phyloP scores from a whole-genome alignment of 2,888 invertebrate genomes.

The Tridacna crocea region DNA sequence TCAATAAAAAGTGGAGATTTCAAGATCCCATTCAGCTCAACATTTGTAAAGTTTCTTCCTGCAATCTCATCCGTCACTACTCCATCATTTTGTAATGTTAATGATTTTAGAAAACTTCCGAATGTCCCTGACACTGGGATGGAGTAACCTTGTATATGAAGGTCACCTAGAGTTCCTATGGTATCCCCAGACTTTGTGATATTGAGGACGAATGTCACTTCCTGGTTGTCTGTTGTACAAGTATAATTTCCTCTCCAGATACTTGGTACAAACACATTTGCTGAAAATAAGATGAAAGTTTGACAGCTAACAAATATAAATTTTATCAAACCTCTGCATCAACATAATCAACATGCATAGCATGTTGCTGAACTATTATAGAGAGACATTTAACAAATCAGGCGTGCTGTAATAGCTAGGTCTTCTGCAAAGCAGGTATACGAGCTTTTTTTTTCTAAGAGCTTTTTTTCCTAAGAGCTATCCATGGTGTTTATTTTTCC shows the following conservation, averaged over 20 bases:
- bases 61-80: conserved; percentile 33
- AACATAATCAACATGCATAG: no score
- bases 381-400: no score
- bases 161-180: conserved; percentile 37
- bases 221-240: conserved; percentile 29
- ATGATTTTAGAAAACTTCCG: conserved; percentile 33
- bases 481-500: no score
- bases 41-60: conserved; percentile 48
- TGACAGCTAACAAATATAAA: no score
- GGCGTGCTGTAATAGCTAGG: no score
- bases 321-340: no score
- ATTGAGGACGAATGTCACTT: conserved; percentile 41
- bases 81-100: conserved; percentile 39
- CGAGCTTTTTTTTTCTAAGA: no score
- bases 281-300: conserved; percentile 24
- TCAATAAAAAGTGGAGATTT: conserved; percentile 34
- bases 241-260: conserved; percentile 57
- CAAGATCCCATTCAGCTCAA: conserved; percentile 48
- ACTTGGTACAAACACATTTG: conserved; percentile 48
- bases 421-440: no score
- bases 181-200: conserved; percentile 42
- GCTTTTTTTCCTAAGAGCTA: no score
- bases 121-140: conserved; percentile 46
- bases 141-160: conserved; percentile 29
- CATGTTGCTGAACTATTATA: no score